Evolutionary conservation across 2,888 invertebrate genomes (phyloP).

Genomic region (Lumbricus terrestris): DNA sequence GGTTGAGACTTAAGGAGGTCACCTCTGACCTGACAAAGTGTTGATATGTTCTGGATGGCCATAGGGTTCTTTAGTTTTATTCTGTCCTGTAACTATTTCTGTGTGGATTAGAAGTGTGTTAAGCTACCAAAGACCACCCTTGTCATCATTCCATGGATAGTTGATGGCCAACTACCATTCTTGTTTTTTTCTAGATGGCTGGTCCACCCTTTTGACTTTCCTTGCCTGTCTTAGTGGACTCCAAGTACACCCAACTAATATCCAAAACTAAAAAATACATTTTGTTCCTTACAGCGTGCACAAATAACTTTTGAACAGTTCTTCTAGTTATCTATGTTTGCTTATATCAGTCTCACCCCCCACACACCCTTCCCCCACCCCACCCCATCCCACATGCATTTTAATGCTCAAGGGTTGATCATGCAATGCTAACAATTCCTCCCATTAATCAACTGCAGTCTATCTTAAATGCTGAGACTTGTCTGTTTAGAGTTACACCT

Average conservation of each 20-base stretch:
- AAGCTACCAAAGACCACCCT: neutral
- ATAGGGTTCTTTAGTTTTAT: neutral
- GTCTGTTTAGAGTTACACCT: no score
- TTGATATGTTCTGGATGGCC: neutral
- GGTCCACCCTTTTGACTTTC: neutral
- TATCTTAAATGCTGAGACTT: no score
- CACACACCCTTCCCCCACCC: no score
- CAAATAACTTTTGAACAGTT: neutral
- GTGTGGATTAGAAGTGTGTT: neutral
- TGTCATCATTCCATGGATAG: neutral
- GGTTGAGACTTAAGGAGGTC: no score
- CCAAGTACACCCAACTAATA: neutral
- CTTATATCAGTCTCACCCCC: no score
- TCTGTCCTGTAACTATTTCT: neutral
- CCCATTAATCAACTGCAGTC: no score
- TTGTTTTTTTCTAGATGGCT: neutral
- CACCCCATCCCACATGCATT: no score
- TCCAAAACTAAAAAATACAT: neutral
- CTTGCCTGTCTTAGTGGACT: neutral
- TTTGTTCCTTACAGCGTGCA: neutral
- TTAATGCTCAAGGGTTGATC: no score
- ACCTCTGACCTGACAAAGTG: neutral
- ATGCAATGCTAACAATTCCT: no score
- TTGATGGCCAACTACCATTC: neutral
- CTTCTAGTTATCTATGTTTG: no score